Base-by-base conservation (phyloP, 2,888 invertebrate species). In the Megamerina dolium region DNA sequence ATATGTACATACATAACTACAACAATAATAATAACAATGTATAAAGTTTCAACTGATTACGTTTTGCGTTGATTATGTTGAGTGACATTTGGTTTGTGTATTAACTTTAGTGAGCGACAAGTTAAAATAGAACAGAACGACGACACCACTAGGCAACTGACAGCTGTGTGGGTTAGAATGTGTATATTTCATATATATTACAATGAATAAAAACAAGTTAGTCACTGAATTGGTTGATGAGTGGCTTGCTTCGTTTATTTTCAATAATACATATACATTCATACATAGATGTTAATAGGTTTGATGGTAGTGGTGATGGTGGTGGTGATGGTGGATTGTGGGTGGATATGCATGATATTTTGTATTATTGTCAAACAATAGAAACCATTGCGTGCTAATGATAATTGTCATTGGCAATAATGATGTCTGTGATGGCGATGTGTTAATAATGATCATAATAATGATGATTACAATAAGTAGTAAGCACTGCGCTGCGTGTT, bases 51-150 rank as follows among this genome's bases (percentile, higher is more conserved):
- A 58, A 57, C 61, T 59, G 58, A 58, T 58, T 61, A 59, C 58
- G 54, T 61, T n/a, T 61, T 57, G 61, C 45, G 56, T 58, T 58
- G 58, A 58, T 58, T 59, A 58, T 61, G 58, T 58, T 59, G 61
- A 61, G 61, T 59, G 58, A 61, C 58, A 59, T 57, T 58, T 61
- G 58, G 34, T 34, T 34, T 34, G 12, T 31, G 31, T 31, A 14
- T 31, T 23, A 23, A 23, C 23, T 23, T 23, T 6, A 23, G 23
- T 23, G 23, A 23, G 23, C 23, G 23, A 23, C 23, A 23, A 10
- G 6, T n/a, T n/a, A 8, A 23, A 23, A 23, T 23, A 23, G 10
- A 23, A 10, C 23, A 23, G 23, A 23, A 6, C 8, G 10, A 10
- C 23, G 23, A 23, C 8, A 6, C 6, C 6, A 23, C 23, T 23